Evolutionary conservation across 1,140 invertebrate species (phyloP).

Genomic region (Penaeus japonicus): DNA sequence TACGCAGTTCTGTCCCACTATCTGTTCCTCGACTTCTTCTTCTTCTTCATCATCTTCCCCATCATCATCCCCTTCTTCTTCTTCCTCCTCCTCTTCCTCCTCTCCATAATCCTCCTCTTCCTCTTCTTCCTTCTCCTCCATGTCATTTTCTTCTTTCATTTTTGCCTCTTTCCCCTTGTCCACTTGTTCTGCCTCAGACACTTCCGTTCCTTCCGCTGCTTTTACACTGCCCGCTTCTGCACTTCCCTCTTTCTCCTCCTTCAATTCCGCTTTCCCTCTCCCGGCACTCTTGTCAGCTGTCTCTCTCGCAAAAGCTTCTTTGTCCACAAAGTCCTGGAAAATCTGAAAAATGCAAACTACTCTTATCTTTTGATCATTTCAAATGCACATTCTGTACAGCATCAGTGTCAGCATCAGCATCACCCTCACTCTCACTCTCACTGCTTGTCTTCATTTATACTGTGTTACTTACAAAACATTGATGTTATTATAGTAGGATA

Average conservation of each 20-base stretch:
- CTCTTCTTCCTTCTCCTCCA: conserved; percentile 19
- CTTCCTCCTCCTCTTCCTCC: background rate
- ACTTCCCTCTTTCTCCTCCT: background rate
- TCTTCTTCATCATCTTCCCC: background rate
- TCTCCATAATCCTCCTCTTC: background rate
- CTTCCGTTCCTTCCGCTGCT: background rate
- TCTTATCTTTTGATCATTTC: background rate
- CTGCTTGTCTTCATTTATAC: too few relatives aligned
- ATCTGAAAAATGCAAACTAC: conserved; percentile 22
- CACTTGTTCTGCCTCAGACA: background rate
- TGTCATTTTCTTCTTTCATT: background rate
- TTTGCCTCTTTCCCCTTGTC: background rate
- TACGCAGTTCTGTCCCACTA: background rate
- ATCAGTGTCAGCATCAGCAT: too few relatives aligned
- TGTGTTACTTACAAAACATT: too few relatives aligned
- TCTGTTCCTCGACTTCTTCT: background rate
- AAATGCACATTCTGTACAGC: background rate
- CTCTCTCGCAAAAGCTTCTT: conserved; percentile 38
- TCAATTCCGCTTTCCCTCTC: background rate
- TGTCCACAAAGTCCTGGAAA: conserved; percentile 55
- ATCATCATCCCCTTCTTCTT: background rate
- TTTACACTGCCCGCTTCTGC: background rate
- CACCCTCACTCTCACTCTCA: too few relatives aligned
- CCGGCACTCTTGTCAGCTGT: conserved; percentile 3
- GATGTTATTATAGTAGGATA: too few relatives aligned